Evolutionary conservation across 2,797 vertebrate species (phyloP), one percentile per base, ranked within the genome.

Genomic region (Typhlichthys subterraneus): DNA sequence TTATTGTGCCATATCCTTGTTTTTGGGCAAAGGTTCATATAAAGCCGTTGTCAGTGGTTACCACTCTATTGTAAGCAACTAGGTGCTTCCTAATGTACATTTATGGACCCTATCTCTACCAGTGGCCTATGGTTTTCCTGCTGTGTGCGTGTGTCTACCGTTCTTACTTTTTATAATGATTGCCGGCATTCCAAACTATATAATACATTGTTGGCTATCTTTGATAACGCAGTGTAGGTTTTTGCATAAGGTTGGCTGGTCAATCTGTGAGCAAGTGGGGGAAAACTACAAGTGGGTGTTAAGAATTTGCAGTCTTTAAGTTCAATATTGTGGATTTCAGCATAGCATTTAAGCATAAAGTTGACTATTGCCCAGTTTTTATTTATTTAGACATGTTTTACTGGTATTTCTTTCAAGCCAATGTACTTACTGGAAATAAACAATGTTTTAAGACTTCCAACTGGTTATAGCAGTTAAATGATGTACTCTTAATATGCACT

Each of bases 71-170:
- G 93, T 94, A 94, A 96, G 92, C 94, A 94, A 91, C 94, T 93
- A 93, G 94, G 94, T 96, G 94, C 94, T 95, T 95, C 94, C 94
- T 94, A 88, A 93, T 95, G 95, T 96, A 93, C 92, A 86, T 92
- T 53, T 92, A 92, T 93, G 94, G 95, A 96, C 94, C 92, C 85
- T 94, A 91, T 93, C 94, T 90, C 85, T 91, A 94, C 93, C 94
- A 96, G 96, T 98, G 96, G 95, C 95, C 94, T 97, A 82, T 75
- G 86, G 89, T 88, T 87, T 79, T 94, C 94, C 94, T 94, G 94
- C 94, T 96, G 92, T 94, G 33, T 38, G 33, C 8, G 94, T 86
- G 85, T 74, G n/a, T 94, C 93, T 92, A 94, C 94, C 93, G 94
- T 94, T 93, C 94, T 93, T 92, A 94, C 82, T 91, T 91, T 38